These are phyloP conservation scores for Dryadula phaetusa DNA, from an alignment of 2,888 invertebrate species.

Conservation along the genomic window DNA sequence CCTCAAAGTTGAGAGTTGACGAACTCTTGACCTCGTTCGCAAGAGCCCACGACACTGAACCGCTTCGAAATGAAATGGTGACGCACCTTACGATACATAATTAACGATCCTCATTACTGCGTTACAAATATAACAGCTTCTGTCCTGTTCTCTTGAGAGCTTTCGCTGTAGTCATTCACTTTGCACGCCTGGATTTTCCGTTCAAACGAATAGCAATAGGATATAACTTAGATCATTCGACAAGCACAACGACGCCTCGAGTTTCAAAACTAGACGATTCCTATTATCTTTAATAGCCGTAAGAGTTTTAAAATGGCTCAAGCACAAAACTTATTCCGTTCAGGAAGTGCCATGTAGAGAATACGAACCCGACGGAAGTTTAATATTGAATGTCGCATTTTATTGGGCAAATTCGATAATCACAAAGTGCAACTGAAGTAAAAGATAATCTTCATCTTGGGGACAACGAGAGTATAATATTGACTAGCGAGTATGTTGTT, in stretches of 20 bases:
- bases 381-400: constrained; percentile 75
- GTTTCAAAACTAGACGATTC: constrained; percentile 74
- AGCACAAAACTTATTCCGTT: constrained; percentile 75
- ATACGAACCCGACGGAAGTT: constrained; percentile 66
- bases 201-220: constrained; percentile 46
- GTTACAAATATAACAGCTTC: constrained; percentile 63
- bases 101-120: constrained; percentile 81
- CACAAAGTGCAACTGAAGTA: constrained; percentile 58
- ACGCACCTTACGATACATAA: constrained; percentile 82
- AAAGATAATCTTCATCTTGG: constrained; percentile 52
- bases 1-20: constrained; percentile 80
- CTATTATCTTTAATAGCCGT: constrained; percentile 82
- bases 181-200: constrained; percentile 39
- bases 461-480: constrained; percentile 43
- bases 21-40: constrained; percentile 83
- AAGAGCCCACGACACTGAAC: constrained; percentile 75
- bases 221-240: constrained; percentile 76
- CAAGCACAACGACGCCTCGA: constrained; percentile 74
- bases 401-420: constrained; percentile 75
- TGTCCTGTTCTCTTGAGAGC: constrained; percentile 43
- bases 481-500: constrained; percentile 39
- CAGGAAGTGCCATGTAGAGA: constrained; percentile 70
- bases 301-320: constrained; percentile 81
- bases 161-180: constrained; percentile 43
- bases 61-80: constrained; percentile 72